Conservation (phyloP, 2,888 invertebrate genomes). For the Gisinianus flammeolus region DNA sequence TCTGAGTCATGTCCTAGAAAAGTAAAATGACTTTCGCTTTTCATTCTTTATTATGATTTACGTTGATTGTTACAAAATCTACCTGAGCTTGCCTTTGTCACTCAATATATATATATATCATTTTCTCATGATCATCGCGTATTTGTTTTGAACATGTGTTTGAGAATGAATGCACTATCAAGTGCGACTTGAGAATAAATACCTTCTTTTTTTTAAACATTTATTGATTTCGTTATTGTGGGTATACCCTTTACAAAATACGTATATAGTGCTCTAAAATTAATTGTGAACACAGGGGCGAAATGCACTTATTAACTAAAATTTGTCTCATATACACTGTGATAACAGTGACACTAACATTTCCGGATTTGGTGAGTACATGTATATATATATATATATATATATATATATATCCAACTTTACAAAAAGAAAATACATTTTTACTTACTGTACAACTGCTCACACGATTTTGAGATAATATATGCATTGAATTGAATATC, state of each 20-base stretch:
- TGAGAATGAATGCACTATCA: too few species aligned
- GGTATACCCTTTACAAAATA: not conserved
- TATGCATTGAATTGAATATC: too few species aligned
- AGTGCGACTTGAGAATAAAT: not conserved
- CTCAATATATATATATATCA: too few species aligned
- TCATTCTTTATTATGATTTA: too few species aligned
- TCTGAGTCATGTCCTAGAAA: not conserved
- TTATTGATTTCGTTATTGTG: not conserved
- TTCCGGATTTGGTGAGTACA: slow-evolving; percentile 2
- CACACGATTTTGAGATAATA: not conserved
- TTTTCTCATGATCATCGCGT: too few species aligned
- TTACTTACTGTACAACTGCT: not conserved
- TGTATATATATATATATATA: too few species aligned
- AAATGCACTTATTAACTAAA: not conserved
- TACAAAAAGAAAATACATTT: too few species aligned
- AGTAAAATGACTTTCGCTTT: too few species aligned
- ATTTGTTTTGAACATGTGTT: not conserved
- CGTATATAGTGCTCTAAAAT: not conserved
- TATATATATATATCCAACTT: too few species aligned
- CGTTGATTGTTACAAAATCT: too few species aligned
- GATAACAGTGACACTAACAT: not conserved
- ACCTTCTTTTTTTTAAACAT: not conserved
- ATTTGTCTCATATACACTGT: not conserved
- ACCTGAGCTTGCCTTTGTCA: too few species aligned
- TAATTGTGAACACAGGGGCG: not conserved